Percentiles rank a stretch among this genome's conserved stretches.
Conservation (phyloP, 2,797 vertebrate species). For the Perodicticus potto region DNA sequence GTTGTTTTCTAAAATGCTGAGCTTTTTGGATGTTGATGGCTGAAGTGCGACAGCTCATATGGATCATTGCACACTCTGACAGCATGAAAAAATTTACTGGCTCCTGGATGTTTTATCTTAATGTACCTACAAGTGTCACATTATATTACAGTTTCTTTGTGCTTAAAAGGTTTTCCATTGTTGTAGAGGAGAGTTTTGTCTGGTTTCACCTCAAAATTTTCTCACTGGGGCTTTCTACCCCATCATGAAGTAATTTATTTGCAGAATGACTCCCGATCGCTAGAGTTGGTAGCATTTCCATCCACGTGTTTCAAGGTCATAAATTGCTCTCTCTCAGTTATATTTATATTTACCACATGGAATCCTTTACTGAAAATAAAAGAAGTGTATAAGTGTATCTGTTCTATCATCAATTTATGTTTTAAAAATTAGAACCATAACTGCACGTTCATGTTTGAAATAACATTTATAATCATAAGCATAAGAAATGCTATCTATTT, state of each 20-base stretch:
- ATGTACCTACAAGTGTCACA: conserved; percentile 71
- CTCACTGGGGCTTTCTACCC: conserved; percentile 9
- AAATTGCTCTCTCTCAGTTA: conserved; percentile 57
- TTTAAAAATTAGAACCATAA: conserved; percentile 55
- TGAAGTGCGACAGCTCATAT: conserved; percentile 75
- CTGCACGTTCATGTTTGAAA: not conserved
- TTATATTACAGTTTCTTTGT: conserved; percentile 55
- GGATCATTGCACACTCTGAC: conserved; percentile 70
- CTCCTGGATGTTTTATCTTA: conserved; percentile 76
- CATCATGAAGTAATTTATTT: conserved; percentile 51
- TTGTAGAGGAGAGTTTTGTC: conserved; percentile 45
- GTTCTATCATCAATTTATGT: not conserved
- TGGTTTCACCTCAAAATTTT: conserved; percentile 56
- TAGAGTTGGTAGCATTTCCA: conserved; percentile 45
- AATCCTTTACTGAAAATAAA: conserved; percentile 62
- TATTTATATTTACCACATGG: conserved; percentile 57
- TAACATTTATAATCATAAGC: conserved; percentile 15
- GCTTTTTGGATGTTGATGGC: conserved; percentile 72
- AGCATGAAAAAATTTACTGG: conserved; percentile 78
- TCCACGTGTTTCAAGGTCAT: conserved; percentile 34
- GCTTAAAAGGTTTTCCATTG: conserved; percentile 64
- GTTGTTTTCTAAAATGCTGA: conserved; percentile 76
- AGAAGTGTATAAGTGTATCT: conserved; percentile 54
- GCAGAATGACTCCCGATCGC: conserved; percentile 39
- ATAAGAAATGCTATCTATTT: not conserved